Evolutionary conservation across 2,888 invertebrate species (phyloP).

Genomic region (Brachylomia viminalis): DNA sequence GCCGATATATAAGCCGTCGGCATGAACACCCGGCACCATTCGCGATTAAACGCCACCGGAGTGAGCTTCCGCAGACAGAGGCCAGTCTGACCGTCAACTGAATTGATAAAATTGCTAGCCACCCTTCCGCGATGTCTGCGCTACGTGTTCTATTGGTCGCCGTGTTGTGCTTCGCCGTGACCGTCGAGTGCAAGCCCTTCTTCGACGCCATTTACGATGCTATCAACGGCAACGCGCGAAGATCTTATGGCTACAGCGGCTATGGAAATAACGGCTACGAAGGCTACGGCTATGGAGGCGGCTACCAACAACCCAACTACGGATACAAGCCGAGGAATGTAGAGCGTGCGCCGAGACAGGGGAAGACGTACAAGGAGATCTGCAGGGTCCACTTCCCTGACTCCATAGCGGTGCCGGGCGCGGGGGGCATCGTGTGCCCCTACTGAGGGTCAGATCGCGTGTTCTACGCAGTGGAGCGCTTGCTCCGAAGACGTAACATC

Average conservation of each 20-base stretch:
- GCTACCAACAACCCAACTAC: constrained; percentile 62
- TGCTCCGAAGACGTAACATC: constrained; percentile 88
- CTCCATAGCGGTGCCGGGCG: constrained; percentile 87
- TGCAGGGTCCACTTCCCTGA: constrained; percentile 92
- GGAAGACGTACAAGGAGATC: constrained; percentile 92
- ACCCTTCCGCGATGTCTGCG: constrained; percentile 87
- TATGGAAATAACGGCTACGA: constrained; percentile 77
- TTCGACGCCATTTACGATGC: constrained; percentile 88
- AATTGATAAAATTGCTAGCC: constrained; percentile 85
- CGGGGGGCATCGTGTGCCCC: constrained; percentile 92
- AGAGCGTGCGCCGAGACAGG: constrained; percentile 79
- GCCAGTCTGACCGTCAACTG: constrained; percentile 85
- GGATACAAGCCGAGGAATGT: constrained; percentile 68
- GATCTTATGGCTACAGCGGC: constrained; percentile 82
- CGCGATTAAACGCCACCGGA: constrained; percentile 85
- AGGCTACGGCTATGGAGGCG: constrained; percentile 71
- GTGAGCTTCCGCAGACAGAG: constrained; percentile 86
- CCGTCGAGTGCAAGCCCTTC: constrained; percentile 81
- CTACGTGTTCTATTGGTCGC: constrained; percentile 74
- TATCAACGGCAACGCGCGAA: constrained; percentile 82
- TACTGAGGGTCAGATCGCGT: constrained; percentile 91
- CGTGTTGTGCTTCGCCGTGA: constrained; percentile 71
- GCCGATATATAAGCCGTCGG: constrained; percentile 88
- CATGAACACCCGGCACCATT: constrained; percentile 87
- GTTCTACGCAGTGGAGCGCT: constrained; percentile 89